Evolutionary conservation across 2,888 invertebrate genomes (phyloP).

Genomic region (Tillus elongatus): DNA sequence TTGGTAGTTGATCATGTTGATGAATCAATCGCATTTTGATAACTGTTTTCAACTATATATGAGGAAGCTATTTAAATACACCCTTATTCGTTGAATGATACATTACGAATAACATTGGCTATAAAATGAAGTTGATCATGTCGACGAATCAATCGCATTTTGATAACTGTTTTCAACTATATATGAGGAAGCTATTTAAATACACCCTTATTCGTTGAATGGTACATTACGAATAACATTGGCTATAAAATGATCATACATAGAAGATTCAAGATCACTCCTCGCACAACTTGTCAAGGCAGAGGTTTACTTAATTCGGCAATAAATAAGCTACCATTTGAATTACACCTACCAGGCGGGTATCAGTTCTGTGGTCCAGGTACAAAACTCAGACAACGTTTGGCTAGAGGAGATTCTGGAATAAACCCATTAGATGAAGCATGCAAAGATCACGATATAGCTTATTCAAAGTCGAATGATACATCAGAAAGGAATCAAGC

Average conservation of each 20-base stretch:
- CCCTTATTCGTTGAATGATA: constrained; percentile 4
- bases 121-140: constrained; percentile 9
- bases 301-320: constrained; percentile 16
- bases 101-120: constrained; percentile 5
- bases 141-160: constrained; percentile 13
- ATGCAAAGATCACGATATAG: constrained; percentile 32
- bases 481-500: constrained; percentile 28
- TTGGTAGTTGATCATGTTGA: constrained; percentile 10
- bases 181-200: constrained; percentile 11
- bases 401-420: constrained; percentile 31
- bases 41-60: constrained; percentile 11
- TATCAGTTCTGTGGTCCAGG: constrained; percentile 25
- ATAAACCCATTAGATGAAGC: constrained; percentile 30
- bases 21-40: constrained; percentile 11
- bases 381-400: constrained; percentile 25
- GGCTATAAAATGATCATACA: constrained; percentile 13
- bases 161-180: constrained; percentile 8
- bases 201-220: neutral
- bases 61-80: constrained; percentile 8
- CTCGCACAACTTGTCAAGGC: constrained; percentile 10
- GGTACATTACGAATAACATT: constrained; percentile 6
- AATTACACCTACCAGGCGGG: constrained; percentile 19
- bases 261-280: neutral
- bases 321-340: constrained; percentile 20
- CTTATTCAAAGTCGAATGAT: constrained; percentile 22